Evolutionary conservation across 2,113 vertebrate genomes (phyloP).

Genomic region (Arizona elegans): DNA sequence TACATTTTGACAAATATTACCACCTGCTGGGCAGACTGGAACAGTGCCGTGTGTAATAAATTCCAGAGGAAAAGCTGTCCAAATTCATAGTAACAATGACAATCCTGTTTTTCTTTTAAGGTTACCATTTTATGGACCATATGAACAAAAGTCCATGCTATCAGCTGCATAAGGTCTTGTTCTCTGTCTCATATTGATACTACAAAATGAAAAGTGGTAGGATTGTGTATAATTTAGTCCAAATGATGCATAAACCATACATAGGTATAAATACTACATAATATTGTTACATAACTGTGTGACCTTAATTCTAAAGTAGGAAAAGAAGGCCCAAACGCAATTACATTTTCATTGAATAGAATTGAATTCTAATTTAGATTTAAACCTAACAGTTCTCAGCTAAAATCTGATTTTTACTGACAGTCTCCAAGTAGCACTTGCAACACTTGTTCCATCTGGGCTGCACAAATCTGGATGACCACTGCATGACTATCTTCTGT

Average conservation of each 20-base stretch:
- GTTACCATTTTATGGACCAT: background rate
- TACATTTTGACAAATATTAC: slow-evolving; percentile 57
- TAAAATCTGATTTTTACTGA: background rate
- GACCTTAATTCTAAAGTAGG: background rate
- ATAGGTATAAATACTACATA: background rate
- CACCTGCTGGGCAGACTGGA: slow-evolving; percentile 43
- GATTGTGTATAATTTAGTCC: background rate
- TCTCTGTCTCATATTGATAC: background rate
- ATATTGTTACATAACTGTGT: background rate
- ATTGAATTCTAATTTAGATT: background rate
- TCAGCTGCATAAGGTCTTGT: background rate
- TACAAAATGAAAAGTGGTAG: background rate
- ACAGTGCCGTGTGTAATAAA: background rate
- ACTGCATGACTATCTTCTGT: background rate
- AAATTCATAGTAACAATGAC: background rate
- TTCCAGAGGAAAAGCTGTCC: background rate
- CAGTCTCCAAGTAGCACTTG: background rate
- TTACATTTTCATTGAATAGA: background rate
- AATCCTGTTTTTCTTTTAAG: background rate
- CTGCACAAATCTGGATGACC: background rate
- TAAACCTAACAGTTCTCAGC: background rate
- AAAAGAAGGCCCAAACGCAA: background rate
- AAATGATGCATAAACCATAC: background rate
- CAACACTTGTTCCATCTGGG: background rate
- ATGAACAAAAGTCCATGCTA: background rate